A percentile compares a stretch with the other conserved stretches of the same genome.
Conservation (phyloP, 1,140 invertebrate species). For the Ostrea edulis region DNA sequence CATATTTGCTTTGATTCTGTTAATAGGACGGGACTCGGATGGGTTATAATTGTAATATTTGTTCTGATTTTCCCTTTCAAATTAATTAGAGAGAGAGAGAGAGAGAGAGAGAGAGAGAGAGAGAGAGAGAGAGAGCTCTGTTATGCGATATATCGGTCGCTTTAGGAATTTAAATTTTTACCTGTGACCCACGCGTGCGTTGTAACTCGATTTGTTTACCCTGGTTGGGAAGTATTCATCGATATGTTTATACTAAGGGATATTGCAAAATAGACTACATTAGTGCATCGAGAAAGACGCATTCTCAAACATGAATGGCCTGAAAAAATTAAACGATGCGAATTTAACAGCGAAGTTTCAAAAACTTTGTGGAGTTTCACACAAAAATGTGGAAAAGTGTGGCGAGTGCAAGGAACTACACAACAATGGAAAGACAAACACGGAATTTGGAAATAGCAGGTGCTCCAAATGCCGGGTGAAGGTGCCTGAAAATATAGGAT, state of each 20-base stretch:
- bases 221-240: neutral
- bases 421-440: neutral
- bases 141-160: neutral
- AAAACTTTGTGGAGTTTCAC: constrained; percentile 45
- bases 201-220: neutral
- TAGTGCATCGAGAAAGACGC: neutral
- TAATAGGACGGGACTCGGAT: too few species aligned
- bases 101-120: neutral
- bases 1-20: too few species aligned
- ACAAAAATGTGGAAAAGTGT: neutral
- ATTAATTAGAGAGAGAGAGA: too few species aligned
- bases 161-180: constrained; percentile 2
- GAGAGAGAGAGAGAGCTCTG: neutral
- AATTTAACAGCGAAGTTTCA: constrained; percentile 52
- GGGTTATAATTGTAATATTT: too few species aligned
- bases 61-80: too few species aligned
- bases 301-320: constrained; percentile 6
- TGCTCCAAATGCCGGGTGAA: neutral
- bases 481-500: neutral
- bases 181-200: neutral
- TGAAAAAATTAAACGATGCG: constrained; percentile 42
- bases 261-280: neutral
- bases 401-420: neutral
- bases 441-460: neutral
- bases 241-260: neutral